Evolutionary conservation across 2,888 invertebrate genomes (phyloP).

Genomic region (Papilio protenor): DNA sequence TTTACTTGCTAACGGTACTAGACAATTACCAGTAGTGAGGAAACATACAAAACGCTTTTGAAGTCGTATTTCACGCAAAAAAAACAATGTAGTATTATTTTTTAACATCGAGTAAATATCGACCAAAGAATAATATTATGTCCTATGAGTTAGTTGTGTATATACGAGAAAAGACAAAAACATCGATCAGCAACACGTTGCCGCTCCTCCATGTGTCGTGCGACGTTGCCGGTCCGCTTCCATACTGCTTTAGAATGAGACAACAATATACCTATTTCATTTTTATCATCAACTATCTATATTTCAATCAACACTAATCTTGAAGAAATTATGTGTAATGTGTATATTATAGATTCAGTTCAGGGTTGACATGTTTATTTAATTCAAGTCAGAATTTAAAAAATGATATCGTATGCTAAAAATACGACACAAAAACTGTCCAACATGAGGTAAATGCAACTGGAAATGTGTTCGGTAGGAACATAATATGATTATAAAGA

Average conservation of each 20-base stretch:
- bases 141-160: no score
- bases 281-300: not conserved
- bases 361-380: not conserved
- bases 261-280: not conserved
- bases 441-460: not conserved
- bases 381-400: not conserved
- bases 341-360: not conserved
- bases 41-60: no score
- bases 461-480: not conserved
- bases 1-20: no score
- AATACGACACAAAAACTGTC: not conserved
- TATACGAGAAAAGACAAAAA: not conserved
- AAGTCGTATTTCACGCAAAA: no score
- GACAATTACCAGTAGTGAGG: no score
- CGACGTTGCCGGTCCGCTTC: conserved; percentile 1
- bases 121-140: not conserved
- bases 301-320: not conserved
- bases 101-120: not conserved
- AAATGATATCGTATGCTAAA: not conserved
- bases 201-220: not conserved
- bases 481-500: no score
- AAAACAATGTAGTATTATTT: no score
- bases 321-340: not conserved
- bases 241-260: not conserved
- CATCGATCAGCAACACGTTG: not conserved